These are phyloP conservation scores for Ditula angustiorana DNA, from an alignment of 2,888 invertebrate species.

Conservation along the genomic window DNA sequence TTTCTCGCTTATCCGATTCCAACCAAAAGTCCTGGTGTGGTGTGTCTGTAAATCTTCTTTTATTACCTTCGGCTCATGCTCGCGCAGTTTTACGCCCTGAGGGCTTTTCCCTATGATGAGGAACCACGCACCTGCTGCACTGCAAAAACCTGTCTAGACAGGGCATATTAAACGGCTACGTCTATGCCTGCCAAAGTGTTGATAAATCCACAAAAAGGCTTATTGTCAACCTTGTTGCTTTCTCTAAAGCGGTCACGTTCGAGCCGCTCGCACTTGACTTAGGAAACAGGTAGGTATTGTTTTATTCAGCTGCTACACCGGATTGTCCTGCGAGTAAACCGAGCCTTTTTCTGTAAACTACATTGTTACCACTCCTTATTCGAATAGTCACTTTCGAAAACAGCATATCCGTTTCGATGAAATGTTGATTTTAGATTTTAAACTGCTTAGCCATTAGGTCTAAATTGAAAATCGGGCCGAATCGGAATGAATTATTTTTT, in stretches of 20 bases:
- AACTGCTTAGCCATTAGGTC: background rate
- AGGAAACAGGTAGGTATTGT: constrained; percentile 26
- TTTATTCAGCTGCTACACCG: constrained; percentile 33
- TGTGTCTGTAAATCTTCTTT: constrained; percentile 38
- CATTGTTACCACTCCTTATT: constrained; percentile 33
- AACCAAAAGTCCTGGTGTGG: constrained; percentile 8
- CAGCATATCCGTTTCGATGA: background rate
- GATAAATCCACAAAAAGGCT: constrained; percentile 49
- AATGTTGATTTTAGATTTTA: background rate
- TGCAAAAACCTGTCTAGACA: constrained; percentile 78
- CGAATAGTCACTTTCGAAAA: background rate
- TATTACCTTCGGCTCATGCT: constrained; percentile 35
- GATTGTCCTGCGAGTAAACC: constrained; percentile 19
- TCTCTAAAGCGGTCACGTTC: constrained; percentile 46
- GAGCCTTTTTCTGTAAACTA: constrained; percentile 32
- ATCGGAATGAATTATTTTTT: background rate
- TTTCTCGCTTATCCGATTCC: background rate
- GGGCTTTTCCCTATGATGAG: constrained; percentile 35
- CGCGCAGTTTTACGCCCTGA: constrained; percentile 24
- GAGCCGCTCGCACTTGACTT: constrained; percentile 32
- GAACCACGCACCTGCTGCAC: constrained; percentile 62
- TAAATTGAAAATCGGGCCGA: background rate
- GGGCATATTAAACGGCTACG: constrained; percentile 54
- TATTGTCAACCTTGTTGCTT: constrained; percentile 56
- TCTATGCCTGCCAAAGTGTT: constrained; percentile 56